Percentiles rank a stretch among this genome's conserved stretches.
Conservation (phyloP, 2,113 vertebrate species). For the Dasypus novemcinctus region DNA sequence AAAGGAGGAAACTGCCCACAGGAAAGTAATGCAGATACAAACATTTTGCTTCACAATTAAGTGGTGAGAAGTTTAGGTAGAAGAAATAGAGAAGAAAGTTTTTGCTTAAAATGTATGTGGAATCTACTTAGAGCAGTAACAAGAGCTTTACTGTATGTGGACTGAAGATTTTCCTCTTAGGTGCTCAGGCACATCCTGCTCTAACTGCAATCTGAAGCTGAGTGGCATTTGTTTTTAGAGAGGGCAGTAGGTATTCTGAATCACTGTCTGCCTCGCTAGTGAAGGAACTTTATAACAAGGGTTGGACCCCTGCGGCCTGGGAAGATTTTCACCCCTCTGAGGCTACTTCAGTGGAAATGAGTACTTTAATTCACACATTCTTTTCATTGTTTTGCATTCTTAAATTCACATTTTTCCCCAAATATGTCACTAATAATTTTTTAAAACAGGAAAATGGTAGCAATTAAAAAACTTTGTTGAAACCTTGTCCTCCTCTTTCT, state of each 20-base stretch:
- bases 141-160: background rate
- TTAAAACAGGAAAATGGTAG: background rate
- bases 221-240: background rate
- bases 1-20: background rate
- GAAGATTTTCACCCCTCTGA: background rate
- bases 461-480: background rate
- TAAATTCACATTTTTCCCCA: background rate
- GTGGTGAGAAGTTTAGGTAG: background rate
- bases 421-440: background rate
- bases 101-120: background rate
- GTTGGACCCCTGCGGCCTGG: background rate
- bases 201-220: accelerated
- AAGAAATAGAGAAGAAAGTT: background rate
- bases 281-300: background rate
- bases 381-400: background rate
- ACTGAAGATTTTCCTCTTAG: background rate
- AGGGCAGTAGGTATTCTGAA: background rate
- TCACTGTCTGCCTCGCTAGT: background rate
- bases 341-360: background rate
- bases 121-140: background rate
- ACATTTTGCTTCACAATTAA: background rate
- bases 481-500: background rate
- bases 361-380: background rate
- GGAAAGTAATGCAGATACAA: background rate
- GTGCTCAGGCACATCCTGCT: accelerated